Evolutionary conservation across 2,113 vertebrate genomes (phyloP).

Genomic region (Oreochromis tanganicae): DNA sequence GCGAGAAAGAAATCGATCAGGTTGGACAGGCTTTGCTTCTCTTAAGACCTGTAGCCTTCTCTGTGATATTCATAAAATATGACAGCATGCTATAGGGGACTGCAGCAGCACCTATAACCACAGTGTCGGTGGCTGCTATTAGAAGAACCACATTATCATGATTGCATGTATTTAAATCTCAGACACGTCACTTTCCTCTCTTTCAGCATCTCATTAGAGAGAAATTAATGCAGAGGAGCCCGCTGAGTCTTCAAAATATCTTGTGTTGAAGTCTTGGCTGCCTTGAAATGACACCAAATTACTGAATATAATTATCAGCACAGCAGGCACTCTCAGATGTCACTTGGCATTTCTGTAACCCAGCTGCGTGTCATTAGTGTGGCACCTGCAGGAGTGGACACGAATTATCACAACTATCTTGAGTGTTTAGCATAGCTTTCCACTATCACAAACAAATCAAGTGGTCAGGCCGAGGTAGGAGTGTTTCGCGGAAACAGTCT

Average conservation of each 20-base stretch:
- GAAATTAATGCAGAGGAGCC: background rate
- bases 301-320: conserved; percentile 43
- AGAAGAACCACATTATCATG: background rate
- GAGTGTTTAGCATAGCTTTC: conserved; percentile 54
- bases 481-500: conserved; percentile 27
- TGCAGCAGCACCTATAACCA: background rate
- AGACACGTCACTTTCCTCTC: background rate
- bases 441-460: conserved; percentile 55
- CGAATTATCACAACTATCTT: conserved; percentile 25
- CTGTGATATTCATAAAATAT: conserved; percentile 15
- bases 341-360: conserved; percentile 14
- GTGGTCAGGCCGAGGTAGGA: conserved; percentile 6
- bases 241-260: conserved; percentile 15
- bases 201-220: conserved; percentile 25
- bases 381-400: conserved; percentile 51
- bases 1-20: conserved; percentile 7
- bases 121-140: background rate
- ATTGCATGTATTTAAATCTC: conserved; percentile 8
- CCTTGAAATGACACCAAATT: conserved; percentile 44
- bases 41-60: background rate
- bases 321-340: conserved; percentile 32
- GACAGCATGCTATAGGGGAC: background rate
- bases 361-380: conserved; percentile 51
- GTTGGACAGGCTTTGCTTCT: background rate
- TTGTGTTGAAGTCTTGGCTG: background rate